phyloP scores from a whole-genome alignment of 2,888 invertebrate species.

The Amblyteles armatorius region DNA sequence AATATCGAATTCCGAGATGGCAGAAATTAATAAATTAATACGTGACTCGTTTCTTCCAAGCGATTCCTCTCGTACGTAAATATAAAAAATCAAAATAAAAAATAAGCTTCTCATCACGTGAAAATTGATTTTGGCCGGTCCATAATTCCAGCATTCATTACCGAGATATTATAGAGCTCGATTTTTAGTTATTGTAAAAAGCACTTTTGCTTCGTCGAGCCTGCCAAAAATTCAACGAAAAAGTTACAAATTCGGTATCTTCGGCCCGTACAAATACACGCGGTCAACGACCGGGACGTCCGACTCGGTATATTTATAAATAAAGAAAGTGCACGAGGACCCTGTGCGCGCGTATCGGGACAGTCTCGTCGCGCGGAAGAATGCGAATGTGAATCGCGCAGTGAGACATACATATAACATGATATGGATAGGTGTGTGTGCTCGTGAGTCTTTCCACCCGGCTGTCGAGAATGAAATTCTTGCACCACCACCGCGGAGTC shows the following conservation, averaged over 20 bases:
- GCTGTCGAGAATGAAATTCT: conserved; percentile 26
- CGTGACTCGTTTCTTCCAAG: background rate
- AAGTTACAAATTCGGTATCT: background rate
- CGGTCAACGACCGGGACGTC: conserved; percentile 8
- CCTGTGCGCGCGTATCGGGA: background rate
- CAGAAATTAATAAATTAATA: background rate
- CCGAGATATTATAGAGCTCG: background rate
- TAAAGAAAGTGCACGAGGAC: conserved; percentile 12
- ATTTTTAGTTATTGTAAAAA: background rate
- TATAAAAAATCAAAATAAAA: background rate
- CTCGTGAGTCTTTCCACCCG: background rate
- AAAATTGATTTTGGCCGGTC: background rate
- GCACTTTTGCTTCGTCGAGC: background rate
- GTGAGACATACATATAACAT: conserved; percentile 16
- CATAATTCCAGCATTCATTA: background rate
- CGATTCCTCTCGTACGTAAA: background rate
- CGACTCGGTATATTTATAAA: conserved; percentile 41
- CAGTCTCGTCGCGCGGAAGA: background rate
- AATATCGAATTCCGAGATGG: background rate
- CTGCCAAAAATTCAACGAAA: background rate
- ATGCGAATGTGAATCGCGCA: conserved; percentile 25
- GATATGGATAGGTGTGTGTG: conserved; percentile 27
- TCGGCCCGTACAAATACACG: background rate
- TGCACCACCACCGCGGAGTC: conserved; percentile 38
- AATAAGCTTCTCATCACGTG: too few species aligned